Percentiles rank a stretch among this genome's conserved stretches.
phyloP scores from a whole-genome alignment of 2,797 vertebrate species.

The Octomys mimax region DNA sequence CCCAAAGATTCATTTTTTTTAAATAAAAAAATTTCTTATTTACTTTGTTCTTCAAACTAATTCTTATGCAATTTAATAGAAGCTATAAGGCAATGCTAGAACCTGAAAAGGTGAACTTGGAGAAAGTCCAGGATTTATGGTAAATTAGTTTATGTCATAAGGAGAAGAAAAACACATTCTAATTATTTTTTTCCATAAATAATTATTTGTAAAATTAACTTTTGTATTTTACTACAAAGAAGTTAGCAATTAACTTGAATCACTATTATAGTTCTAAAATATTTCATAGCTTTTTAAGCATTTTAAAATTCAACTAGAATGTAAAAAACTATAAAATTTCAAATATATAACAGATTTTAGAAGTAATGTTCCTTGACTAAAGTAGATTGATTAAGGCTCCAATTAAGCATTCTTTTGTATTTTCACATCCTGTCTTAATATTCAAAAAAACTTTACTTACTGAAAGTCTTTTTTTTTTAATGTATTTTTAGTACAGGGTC shows the following conservation, averaged over 20 bases:
- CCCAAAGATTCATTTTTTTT: no score
- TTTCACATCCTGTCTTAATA: constrained; percentile 50
- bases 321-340: constrained; percentile 59
- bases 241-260: not conserved
- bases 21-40: not conserved
- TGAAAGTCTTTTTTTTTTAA: not conserved
- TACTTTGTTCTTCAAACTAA: constrained; percentile 40
- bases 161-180: not conserved
- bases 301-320: constrained; percentile 63
- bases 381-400: constrained; percentile 21
- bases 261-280: constrained; percentile 44
- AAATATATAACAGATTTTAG: constrained; percentile 13
- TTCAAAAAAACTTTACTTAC: not conserved
- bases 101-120: not conserved
- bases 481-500: no score
- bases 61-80: not conserved
- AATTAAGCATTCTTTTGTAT: not conserved
- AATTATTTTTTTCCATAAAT: constrained; percentile 31
- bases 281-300: not conserved
- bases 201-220: constrained; percentile 17
- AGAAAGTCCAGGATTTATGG: constrained; percentile 43
- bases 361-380: constrained; percentile 49
- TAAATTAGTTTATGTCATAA: not conserved
- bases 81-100: not conserved
- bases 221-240: constrained; percentile 23